Evolutionary conservation across 2,888 invertebrate genomes (phyloP), one percentile per base, ranked within the genome.

Genomic region (Brachyptera risi): DNA sequence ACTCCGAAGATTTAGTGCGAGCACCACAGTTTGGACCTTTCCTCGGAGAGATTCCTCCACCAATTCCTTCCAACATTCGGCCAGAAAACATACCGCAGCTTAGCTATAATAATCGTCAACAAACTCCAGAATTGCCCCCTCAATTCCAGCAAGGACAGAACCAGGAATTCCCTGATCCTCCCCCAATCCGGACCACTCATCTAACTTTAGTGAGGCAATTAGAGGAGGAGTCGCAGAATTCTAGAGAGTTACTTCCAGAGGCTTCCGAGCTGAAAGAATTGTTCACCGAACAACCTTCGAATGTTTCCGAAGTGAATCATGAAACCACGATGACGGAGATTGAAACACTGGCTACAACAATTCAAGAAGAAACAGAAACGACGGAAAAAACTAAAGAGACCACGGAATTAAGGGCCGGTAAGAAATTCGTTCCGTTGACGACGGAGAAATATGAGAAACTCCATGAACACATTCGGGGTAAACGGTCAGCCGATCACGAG

Each of bases 11-110:
- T n/a, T 40, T 63, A 1, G 78, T 86, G 54, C 83, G 82, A 68
- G 71, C 82, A 24, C 90, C 90, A 1, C 90, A 90, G 70, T 88
- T 87, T 67, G 86, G 84, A 0, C 85, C 85, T 1, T 90, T 86
- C 68, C 83, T 79, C 68, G 90, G 90, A 0, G 87, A 90, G 70
- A 79, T 87, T 4, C 89, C 90, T 7, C 84, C 84, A 1, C 73
- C 80, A 44, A 75, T 80, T 26, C 75, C 79, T 1, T 75, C 76
- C 21, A 76, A 78, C 61, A 69, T 78, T 19, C 70, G 74, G 17
- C 69, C 74, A 5, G 75, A 74, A 17, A 71, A 69, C 44, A 69
- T 71, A 2, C 73, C 74, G 24, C 74, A 76, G 62, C 65, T 74
- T 38, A 58, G 47, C 42, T 38, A 50, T 19, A 44, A 61, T 21